Evolutionary conservation across 2,888 invertebrate genomes (phyloP), one percentile per base, ranked within the genome.

Genomic region (Lacanobia wlatinum): DNA sequence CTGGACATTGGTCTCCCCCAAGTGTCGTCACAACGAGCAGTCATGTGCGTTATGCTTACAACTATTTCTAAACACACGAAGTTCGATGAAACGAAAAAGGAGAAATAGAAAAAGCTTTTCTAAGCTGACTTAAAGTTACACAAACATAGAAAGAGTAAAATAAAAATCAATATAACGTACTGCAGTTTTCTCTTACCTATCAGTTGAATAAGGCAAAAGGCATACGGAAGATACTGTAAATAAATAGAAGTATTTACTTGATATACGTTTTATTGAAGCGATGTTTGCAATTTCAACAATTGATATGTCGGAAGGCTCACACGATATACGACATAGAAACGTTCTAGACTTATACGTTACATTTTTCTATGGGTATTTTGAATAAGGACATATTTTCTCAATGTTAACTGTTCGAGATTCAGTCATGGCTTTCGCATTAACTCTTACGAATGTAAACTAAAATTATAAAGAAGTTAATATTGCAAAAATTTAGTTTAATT

Each of bases 171-270:
- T 34, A 52, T 34, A 58, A 34, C 3, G 8, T 53, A 38, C 23
- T 12, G 38, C 43, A 16, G 18, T 23, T 52, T 43, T 46, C 16
- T 43, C 43, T 60, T 34, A 70, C 16, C 16, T 34, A 34, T 18
- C 43, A 55, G n/a, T 53, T 34, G 23, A 70, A 46, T 52, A 38
- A 48, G 7, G n/a, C 46, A 38, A 60, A 40, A 23, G 21, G n/a
- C 16, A 46, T n/a, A 60, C 46, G 43, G 18, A 34, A 71, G 53
- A 46, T 18, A 72, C 53, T 48, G 60, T 6, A 71, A 72, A 72
- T 55, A 48, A 16, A 43, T 43, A 43, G 14, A 43, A 43, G 18
- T 48, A 61, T 70, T 60, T 59, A 46, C 38, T 46, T 60, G 52
- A 46, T 23, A 16, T 34, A 23, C 46, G 38, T 16, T 8, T 28